phyloP scores from a whole-genome alignment of 2,113 vertebrate genomes.

The Lota lota region DNA sequence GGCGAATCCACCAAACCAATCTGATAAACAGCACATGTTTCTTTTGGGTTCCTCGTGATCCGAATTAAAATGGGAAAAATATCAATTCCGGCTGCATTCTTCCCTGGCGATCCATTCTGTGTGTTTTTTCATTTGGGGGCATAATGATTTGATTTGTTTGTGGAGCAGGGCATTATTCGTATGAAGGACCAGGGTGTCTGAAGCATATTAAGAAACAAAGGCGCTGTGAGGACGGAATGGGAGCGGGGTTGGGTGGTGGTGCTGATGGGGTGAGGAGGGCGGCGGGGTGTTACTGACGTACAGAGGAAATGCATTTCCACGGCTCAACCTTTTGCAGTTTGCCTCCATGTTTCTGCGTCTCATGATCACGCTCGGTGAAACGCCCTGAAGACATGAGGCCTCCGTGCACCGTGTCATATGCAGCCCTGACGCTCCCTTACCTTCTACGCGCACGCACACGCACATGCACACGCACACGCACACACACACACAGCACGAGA shows the following conservation, averaged over 20 bases:
- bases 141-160: slow-evolving; percentile 75
- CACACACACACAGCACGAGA: slow-evolving; percentile 24
- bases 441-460: slow-evolving; percentile 25
- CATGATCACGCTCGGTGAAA: slow-evolving; percentile 66
- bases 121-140: slow-evolving; percentile 42
- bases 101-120: slow-evolving; percentile 63
- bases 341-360: slow-evolving; percentile 65
- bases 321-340: slow-evolving; percentile 72
- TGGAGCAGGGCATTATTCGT: slow-evolving; percentile 68
- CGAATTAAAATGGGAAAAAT: slow-evolving; percentile 81
- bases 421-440: slow-evolving; percentile 60
- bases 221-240: slow-evolving; percentile 66
- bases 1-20: slow-evolving; percentile 79
- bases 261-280: slow-evolving; percentile 12
- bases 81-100: slow-evolving; percentile 72
- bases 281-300: slow-evolving; percentile 61
- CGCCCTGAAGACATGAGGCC: slow-evolving; percentile 72
- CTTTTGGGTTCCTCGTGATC: slow-evolving; percentile 70
- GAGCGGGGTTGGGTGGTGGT: slow-evolving; percentile 19
- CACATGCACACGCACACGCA: too few relatives aligned
- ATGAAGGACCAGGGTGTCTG: slow-evolving; percentile 67
- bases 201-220: slow-evolving; percentile 73
- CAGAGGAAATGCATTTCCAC: slow-evolving; percentile 61
- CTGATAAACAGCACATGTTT: slow-evolving; percentile 76
- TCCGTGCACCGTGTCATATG: slow-evolving; percentile 62